Percentiles rank a stretch among this genome's conserved stretches.
Conservation (phyloP, 2,113 vertebrate genomes). For the Holacanthus passer region DNA sequence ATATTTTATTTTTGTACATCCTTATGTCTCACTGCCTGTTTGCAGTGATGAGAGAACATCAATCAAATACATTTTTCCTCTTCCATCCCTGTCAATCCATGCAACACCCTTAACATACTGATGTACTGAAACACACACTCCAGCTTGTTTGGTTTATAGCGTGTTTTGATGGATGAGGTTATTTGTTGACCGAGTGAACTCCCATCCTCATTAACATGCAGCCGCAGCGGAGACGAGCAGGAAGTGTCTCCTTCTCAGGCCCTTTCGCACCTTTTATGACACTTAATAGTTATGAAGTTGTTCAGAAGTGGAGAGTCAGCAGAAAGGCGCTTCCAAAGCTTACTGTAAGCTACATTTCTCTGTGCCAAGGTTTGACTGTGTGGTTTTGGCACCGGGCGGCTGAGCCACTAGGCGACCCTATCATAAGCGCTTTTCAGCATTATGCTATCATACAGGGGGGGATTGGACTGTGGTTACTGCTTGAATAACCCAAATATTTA, state of each 20-base stretch:
- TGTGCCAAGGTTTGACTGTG: constrained; percentile 49
- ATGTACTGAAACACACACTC: not conserved
- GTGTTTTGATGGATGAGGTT: constrained; percentile 36
- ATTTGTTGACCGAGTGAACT: constrained; percentile 19
- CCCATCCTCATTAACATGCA: constrained; percentile 2
- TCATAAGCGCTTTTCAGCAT: constrained; percentile 62
- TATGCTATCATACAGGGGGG: constrained; percentile 50
- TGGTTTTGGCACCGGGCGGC: constrained; percentile 59
- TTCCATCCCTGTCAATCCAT: not conserved
- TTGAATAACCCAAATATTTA: constrained; percentile 59
- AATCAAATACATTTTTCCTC: not conserved
- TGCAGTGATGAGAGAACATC: not conserved
- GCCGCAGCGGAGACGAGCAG: not conserved
- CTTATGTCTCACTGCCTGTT: not conserved
- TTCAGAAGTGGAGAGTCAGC: constrained; percentile 49
- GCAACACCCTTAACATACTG: not conserved
- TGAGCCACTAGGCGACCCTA: constrained; percentile 43
- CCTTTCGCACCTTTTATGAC: constrained; percentile 51
- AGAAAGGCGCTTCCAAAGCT: constrained; percentile 26
- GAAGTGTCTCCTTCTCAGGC: constrained; percentile 22
- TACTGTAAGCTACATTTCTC: constrained; percentile 1
- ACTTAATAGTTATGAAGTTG: constrained; percentile 40
- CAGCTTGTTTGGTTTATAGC: not conserved
- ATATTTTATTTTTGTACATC: not conserved
- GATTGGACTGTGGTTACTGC: constrained; percentile 47